phyloP scores from a whole-genome alignment of 2,888 invertebrate genomes.

The Phalangium opilio region DNA sequence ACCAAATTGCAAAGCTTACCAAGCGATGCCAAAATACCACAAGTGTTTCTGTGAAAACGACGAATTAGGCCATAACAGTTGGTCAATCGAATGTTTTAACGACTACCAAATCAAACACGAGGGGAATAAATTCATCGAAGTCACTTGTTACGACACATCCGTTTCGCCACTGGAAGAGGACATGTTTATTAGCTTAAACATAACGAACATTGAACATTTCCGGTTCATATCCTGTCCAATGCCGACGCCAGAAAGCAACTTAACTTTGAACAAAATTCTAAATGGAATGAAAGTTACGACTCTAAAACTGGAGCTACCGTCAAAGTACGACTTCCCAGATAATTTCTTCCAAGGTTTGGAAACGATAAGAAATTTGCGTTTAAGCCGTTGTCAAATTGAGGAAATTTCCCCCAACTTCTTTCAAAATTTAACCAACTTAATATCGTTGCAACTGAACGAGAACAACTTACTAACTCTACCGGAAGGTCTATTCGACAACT shows the following conservation, averaged over 20 bases:
- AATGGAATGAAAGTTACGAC: conserved; percentile 4
- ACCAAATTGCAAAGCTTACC: too few species aligned
- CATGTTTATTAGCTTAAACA: background rate
- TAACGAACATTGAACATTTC: conserved; percentile 5
- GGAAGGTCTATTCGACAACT: conserved; percentile 5
- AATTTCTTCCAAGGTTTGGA: conserved; percentile 9
- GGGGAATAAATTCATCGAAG: too few species aligned
- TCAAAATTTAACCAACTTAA: conserved; percentile 5
- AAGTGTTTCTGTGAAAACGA: too few species aligned
- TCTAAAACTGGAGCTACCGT: conserved; percentile 5
- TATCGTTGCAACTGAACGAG: conserved; percentile 10
- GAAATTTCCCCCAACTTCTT: conserved; percentile 8
- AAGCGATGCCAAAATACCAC: too few species aligned
- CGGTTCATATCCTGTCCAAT: conserved; percentile 9
- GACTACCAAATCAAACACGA: too few species aligned
- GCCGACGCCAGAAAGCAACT: too few species aligned
- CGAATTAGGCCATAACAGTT: too few species aligned
- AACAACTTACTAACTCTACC: conserved; percentile 9
- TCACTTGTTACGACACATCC: too few species aligned
- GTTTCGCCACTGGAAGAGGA: too few species aligned
- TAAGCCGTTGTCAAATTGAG: conserved; percentile 7
- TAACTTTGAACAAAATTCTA: conserved; percentile 7
- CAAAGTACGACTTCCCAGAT: conserved; percentile 1
- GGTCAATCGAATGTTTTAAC: too few species aligned
- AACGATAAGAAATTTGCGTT: conserved; percentile 3